Conservation (phyloP, 2,797 vertebrate species). For the Typhlichthys eigenmanni region DNA sequence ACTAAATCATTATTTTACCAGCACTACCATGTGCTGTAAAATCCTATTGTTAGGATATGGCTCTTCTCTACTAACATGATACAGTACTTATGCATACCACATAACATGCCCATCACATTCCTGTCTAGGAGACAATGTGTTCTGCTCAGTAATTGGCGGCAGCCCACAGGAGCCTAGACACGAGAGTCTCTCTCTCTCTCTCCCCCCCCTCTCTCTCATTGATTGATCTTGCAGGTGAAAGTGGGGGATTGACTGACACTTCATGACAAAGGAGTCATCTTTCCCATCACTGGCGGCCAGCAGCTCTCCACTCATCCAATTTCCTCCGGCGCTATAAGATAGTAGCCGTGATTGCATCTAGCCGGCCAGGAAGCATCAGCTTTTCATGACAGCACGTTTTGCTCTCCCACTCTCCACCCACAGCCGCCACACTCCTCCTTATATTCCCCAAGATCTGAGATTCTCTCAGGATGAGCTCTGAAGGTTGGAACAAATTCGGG, state of each 20-base stretch:
- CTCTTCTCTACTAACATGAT: too few species aligned
- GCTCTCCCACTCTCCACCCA: constrained; percentile 9
- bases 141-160: constrained; percentile 66
- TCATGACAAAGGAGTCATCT: constrained; percentile 83
- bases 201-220: constrained; percentile 56
- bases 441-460: constrained; percentile 56
- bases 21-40: too few species aligned
- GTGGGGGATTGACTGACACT: constrained; percentile 78
- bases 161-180: constrained; percentile 35
- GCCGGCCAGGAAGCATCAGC: constrained; percentile 70
- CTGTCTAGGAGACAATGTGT: constrained; percentile 50
- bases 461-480: constrained; percentile 60
- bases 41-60: neutral
- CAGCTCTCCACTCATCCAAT: constrained; percentile 78
- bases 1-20: constrained; percentile 1
- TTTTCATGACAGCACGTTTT: constrained; percentile 69
- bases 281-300: constrained; percentile 78
- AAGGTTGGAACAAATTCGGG: constrained; percentile 72
- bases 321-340: constrained; percentile 78
- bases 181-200: constrained; percentile 19
- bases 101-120: constrained; percentile 32
- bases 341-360: constrained; percentile 77
- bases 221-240: constrained; percentile 73
- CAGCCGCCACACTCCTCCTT: constrained; percentile 9
- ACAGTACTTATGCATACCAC: constrained; percentile 17